A percentile compares a stretch with the other conserved stretches of the same genome.
Conservation (phyloP, 23 tunicate genomes). For the Diplosoma virens region DNA sequence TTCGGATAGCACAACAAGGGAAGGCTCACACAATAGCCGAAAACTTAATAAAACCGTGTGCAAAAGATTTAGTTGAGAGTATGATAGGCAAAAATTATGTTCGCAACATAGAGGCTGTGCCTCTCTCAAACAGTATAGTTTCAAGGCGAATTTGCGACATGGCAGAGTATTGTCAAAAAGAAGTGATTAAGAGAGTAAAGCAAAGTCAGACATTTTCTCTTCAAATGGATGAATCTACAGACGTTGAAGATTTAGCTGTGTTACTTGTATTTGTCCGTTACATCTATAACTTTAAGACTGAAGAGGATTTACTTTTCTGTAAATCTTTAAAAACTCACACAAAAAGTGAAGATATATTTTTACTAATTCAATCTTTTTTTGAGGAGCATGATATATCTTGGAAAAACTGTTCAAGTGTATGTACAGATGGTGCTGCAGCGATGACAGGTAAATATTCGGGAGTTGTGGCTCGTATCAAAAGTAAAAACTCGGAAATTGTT, state of each 20-base stretch:
- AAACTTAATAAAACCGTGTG: conserved; percentile 18
- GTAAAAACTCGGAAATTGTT: conserved; percentile 23
- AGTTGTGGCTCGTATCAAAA: conserved; percentile 24
- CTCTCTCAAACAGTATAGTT: conserved; percentile 31
- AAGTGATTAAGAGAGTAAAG: conserved; percentile 28
- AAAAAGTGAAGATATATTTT: conserved; percentile 21
- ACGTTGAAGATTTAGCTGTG: conserved; percentile 22
- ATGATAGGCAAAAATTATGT: conserved; percentile 21
- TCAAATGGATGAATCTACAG: conserved; percentile 21
- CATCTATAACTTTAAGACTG: conserved; percentile 22
- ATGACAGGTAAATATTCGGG: conserved; percentile 6
- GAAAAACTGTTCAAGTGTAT: conserved; percentile 28
- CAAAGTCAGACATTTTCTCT: conserved; percentile 21
- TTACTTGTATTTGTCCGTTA: conserved; percentile 26
- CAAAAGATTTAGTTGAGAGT: conserved; percentile 9
- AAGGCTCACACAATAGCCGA: conserved; percentile 28
- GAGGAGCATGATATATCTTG: conserved; percentile 25
- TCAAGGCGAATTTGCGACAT: conserved; percentile 22
- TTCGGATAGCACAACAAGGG: conserved; percentile 1
- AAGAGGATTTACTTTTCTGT: conserved; percentile 26
- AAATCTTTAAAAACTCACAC: conserved; percentile 25
- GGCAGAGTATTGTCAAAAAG: conserved; percentile 25
- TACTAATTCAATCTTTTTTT: conserved; percentile 26
- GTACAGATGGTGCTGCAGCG: conserved; percentile 26
- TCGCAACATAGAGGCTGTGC: conserved; percentile 32